Conservation (phyloP, 92 coral and sea anemone species). For the Zoanthus sociatus region DNA sequence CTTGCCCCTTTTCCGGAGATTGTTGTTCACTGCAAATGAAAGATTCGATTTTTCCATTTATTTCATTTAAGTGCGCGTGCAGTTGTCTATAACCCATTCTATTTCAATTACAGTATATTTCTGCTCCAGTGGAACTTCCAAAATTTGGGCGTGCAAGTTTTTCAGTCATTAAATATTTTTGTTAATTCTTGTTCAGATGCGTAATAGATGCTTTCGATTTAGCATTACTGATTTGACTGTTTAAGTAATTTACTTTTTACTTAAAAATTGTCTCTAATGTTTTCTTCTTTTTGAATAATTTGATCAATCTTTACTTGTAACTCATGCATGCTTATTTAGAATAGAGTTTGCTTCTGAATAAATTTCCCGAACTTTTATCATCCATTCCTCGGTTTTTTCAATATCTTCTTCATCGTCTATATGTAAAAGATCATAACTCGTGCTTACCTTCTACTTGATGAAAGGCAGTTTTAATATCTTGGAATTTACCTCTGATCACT, state of each 20-base stretch:
- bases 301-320: too few relatives aligned
- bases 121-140: conserved; percentile 29
- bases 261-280: too few relatives aligned
- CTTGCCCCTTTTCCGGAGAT: neutral
- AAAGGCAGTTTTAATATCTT: neutral
- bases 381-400: conserved; percentile 6
- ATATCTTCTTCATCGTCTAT: conserved; percentile 12
- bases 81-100: conserved; percentile 6
- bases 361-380: conserved; percentile 27
- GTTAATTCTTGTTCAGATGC: too few relatives aligned
- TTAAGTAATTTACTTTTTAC: too few relatives aligned
- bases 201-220: too few relatives aligned
- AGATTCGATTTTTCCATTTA: conserved; percentile 11
- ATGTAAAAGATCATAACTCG: conserved; percentile 3
- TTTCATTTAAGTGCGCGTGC: neutral
- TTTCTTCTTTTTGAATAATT: too few relatives aligned
- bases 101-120: conserved; percentile 28
- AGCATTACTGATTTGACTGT: too few relatives aligned
- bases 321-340: neutral
- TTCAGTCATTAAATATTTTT: too few relatives aligned
- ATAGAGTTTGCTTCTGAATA: conserved; percentile 24
- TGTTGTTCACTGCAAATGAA: conserved; percentile 21
- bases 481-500: conserved; percentile 15
- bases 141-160: too few relatives aligned
- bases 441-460: conserved; percentile 22